A percentile compares a stretch with the other conserved stretches of the same genome.
These are phyloP conservation scores for Ennomos quercinarius DNA, from an alignment of 2,888 invertebrate genomes.

Conservation along the genomic window DNA sequence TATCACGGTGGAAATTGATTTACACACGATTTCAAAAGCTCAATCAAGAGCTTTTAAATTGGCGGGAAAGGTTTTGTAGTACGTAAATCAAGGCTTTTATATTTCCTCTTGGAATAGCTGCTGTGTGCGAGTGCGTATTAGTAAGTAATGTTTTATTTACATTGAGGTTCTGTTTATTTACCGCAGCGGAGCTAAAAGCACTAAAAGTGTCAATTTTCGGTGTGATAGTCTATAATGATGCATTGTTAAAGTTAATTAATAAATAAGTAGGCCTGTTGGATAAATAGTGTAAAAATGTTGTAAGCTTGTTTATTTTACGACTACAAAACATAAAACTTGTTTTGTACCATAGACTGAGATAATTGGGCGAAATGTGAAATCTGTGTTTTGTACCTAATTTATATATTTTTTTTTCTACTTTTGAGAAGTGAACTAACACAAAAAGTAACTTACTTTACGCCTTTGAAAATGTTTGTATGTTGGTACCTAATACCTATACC, in stretches of 20 bases:
- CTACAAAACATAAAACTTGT: conserved; percentile 18
- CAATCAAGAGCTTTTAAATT: conserved; percentile 49
- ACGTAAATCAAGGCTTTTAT: conserved; percentile 37
- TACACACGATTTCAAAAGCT: conserved; percentile 24
- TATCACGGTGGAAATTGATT: conserved; percentile 10
- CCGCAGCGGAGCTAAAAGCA: conserved; percentile 20
- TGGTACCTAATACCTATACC: no score
- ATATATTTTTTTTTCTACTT: no score
- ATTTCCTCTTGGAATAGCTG: background rate
- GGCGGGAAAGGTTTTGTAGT: conserved; percentile 66
- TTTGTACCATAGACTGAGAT: no score
- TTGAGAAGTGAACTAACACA: no score
- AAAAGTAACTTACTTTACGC: no score
- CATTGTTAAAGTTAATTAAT: conserved; percentile 16
- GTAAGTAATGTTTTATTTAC: no score
- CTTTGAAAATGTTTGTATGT: no score
- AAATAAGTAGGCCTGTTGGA: background rate
- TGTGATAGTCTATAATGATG: conserved; percentile 21
- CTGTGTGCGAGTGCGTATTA: background rate
- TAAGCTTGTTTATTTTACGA: conserved; percentile 14
- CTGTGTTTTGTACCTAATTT: no score
- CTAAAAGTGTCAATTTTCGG: conserved; percentile 15
- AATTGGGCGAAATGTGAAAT: no score
- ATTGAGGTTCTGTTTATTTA: conserved; percentile 16
- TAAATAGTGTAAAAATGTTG: conserved; percentile 1